Evolutionary conservation across 2,797 vertebrate species (phyloP).

Genomic region (Pseudochaenichthys georgianus): DNA sequence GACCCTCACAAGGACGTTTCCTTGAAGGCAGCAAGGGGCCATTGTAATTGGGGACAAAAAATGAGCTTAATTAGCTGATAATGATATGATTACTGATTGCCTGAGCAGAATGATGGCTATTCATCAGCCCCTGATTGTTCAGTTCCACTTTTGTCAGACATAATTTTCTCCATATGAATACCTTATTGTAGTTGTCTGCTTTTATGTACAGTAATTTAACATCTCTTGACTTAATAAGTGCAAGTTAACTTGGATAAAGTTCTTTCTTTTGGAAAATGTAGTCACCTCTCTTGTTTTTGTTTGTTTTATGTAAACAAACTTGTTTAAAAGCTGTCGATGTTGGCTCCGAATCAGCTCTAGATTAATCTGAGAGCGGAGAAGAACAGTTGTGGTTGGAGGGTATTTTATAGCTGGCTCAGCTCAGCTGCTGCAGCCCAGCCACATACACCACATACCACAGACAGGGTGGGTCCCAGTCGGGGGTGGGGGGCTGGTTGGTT

Average conservation of each 20-base stretch:
- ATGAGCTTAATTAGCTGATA: conserved; percentile 66
- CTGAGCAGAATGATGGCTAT: conserved; percentile 33
- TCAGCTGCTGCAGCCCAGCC: conserved; percentile 68
- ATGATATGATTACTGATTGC: conserved; percentile 59
- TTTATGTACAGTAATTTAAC: background rate
- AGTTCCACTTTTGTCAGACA: conserved; percentile 2
- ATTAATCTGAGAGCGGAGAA: conserved; percentile 35
- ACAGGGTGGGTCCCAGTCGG: conserved; percentile 58
- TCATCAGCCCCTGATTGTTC: conserved; percentile 47
- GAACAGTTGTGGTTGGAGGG: conserved; percentile 58
- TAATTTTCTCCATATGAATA: conserved; percentile 24
- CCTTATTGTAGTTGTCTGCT: conserved; percentile 21
- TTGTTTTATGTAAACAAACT: conserved; percentile 17
- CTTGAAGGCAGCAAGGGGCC: conserved; percentile 60
- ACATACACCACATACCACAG: conserved; percentile 74
- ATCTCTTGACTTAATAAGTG: conserved; percentile 9
- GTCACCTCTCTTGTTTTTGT: background rate
- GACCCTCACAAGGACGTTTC: conserved; percentile 74
- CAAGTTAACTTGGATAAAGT: conserved; percentile 5
- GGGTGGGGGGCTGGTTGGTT: conserved; percentile 32
- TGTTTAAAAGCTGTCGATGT: conserved; percentile 2
- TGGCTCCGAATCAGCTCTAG: conserved; percentile 10
- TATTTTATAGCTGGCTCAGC: conserved; percentile 59
- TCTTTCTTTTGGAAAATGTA: conserved; percentile 9
- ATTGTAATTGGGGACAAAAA: conserved; percentile 60